Base-by-base conservation (phyloP, 1,140 invertebrate genomes). In the Zaprionus taronus region DNA sequence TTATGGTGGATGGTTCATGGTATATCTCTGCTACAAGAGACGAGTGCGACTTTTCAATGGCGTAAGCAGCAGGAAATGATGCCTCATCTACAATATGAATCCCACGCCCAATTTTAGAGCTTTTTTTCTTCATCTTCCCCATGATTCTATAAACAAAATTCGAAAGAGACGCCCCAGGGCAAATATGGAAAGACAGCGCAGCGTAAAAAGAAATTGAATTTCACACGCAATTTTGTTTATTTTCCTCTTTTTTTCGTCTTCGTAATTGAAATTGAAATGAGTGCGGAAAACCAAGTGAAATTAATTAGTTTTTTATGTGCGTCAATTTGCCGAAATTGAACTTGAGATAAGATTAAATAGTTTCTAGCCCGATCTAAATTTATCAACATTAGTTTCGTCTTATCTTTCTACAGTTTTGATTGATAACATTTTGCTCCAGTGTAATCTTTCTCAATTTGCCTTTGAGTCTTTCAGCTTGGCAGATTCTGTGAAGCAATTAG, bases 21-120 rank as follows among this genome's bases (percentile, higher is more conserved):
- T 11, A 34, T 34, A 34, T 34, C 31, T 34, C 31, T 11, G 31
- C 31, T 0, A 11, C 31, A 31, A 31, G 31, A 34, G 31, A 34
- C 31, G 31, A 34, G 66, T 44, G 53, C 68, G 41, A 34, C 34
- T 80, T 64, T 80, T 57, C 58, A 55, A 83, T 87, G 80, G 83
- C 83, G 80, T 87, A 79, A 90, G 86, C 86, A 77, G 55, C 79
- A 34, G 85, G 85, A 89, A 89, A 89, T 85, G 72, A 80, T 90
- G 85, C 82, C 71, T 85, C 84, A 84, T 76, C 63, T 72, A 38
- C 22, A 57, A 57, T 65, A 64, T 70, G 73, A 68, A 34, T 83
- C 80, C 76, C 81, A 78, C 77, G 51, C 68, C 73, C 77, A 77
- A 79, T 77, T 64, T 67, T 73, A 36, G 49, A 85, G 79, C 81